phyloP scores from a whole-genome alignment of 1,140 invertebrate genomes.

The Metopolophium dirhodum region DNA sequence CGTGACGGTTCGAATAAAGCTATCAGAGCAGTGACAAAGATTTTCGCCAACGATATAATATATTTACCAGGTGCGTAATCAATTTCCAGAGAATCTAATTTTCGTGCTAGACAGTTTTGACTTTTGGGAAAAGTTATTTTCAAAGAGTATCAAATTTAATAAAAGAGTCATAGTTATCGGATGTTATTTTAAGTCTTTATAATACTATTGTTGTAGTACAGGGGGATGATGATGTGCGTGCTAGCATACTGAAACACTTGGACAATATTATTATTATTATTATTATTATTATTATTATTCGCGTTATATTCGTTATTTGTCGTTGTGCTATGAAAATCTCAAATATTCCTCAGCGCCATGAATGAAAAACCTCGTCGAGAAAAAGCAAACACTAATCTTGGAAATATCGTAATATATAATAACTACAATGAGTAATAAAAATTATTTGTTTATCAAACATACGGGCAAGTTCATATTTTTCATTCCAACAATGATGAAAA shows the following conservation, averaged over 20 bases:
- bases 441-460: neutral
- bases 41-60: neutral
- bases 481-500: no score
- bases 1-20: neutral
- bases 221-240: no score
- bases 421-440: neutral
- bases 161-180: neutral
- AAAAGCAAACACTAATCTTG: neutral
- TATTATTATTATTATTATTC: neutral
- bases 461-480: no score
- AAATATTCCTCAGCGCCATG: neutral
- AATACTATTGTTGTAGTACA: neutral
- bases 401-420: neutral
- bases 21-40: neutral
- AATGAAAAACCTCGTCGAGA: neutral
- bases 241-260: neutral
- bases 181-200: neutral
- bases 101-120: neutral
- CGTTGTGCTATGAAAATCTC: neutral
- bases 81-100: slow-evolving; percentile 11
- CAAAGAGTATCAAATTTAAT: neutral
- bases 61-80: slow-evolving; percentile 7
- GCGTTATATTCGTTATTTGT: neutral
- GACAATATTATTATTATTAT: neutral
- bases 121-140: neutral